Conservation (phyloP, 2,888 invertebrate genomes). For the Neoitamus cyanurus region DNA sequence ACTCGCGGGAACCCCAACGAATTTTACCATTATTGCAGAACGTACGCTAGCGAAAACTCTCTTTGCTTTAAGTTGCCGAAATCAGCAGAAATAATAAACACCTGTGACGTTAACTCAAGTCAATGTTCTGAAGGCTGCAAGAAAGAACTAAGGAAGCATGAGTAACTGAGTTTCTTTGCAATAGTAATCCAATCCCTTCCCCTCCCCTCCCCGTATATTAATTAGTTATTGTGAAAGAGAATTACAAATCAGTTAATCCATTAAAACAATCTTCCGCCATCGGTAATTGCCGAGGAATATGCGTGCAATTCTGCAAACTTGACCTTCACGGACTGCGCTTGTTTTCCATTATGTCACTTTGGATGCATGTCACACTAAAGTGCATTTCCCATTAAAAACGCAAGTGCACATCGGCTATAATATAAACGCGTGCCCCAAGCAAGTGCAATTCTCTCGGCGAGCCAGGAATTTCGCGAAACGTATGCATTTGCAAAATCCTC, state of each 20-base stretch:
- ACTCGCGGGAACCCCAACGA: background rate
- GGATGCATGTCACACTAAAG: slow-evolving; percentile 10
- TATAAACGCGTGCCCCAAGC: background rate
- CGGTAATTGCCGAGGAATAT: background rate
- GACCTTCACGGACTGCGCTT: slow-evolving; percentile 44
- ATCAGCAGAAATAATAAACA: background rate
- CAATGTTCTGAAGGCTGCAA: background rate
- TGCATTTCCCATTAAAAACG: slow-evolving; percentile 31
- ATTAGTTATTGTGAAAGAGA: background rate
- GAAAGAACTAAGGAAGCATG: background rate
- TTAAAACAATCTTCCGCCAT: background rate
- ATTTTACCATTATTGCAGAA: background rate
- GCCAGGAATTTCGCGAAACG: slow-evolving; percentile 15
- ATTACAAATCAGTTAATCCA: background rate
- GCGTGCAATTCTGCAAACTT: slow-evolving; percentile 33
- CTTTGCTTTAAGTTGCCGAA: background rate
- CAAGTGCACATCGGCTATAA: background rate
- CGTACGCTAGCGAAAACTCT: background rate
- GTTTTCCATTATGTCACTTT: background rate
- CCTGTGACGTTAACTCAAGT: background rate
- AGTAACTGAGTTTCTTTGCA: background rate
- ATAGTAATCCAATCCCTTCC: too few relatives aligned
- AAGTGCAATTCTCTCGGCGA: background rate
- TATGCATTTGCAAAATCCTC: slow-evolving; percentile 41
- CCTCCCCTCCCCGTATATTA: too few relatives aligned